phyloP scores from a whole-genome alignment of 2,113 vertebrate species.

The Balaeniceps rex region DNA sequence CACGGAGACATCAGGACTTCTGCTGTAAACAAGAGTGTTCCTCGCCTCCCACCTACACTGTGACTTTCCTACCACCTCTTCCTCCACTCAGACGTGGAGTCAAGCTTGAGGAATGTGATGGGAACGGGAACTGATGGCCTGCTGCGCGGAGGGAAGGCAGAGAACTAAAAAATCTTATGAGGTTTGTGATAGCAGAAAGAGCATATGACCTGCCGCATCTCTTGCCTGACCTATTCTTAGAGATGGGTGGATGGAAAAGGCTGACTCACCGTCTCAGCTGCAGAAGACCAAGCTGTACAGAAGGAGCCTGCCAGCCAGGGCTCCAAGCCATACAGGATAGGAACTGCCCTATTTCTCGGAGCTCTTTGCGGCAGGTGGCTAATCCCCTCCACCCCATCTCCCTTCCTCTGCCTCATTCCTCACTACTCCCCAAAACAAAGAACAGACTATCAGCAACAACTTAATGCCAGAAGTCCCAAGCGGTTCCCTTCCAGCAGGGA shows the following conservation, averaged over 20 bases:
- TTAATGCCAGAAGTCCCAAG: background rate
- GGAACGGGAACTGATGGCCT: background rate
- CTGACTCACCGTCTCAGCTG: slow-evolving; percentile 56
- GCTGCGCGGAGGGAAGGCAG: background rate
- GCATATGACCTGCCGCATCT: slow-evolving; percentile 36
- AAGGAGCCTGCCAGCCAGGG: slow-evolving; percentile 25
- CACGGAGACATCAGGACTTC: background rate
- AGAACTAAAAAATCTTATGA: background rate
- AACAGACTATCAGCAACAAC: background rate
- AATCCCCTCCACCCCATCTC: background rate
- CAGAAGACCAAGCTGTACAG: slow-evolving; percentile 34
- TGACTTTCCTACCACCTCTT: slow-evolving; percentile 15
- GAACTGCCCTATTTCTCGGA: background rate
- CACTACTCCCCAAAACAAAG: background rate
- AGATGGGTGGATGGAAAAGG: slow-evolving; percentile 46
- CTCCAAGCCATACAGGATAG: slow-evolving; percentile 25
- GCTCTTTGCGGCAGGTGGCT: slow-evolving; percentile 14
- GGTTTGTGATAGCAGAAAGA: slow-evolving; percentile 12
- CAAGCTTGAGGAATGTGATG: slow-evolving; percentile 47
- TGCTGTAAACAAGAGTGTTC: slow-evolving; percentile 35
- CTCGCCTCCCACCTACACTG: slow-evolving; percentile 29
- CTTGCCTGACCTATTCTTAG: slow-evolving; percentile 48
- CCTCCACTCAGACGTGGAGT: slow-evolving; percentile 3
- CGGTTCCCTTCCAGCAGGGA: background rate
- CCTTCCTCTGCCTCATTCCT: background rate